Base-by-base conservation (phyloP, 1,140 invertebrate species). In the Stegodyphus mimosarum region DNA sequence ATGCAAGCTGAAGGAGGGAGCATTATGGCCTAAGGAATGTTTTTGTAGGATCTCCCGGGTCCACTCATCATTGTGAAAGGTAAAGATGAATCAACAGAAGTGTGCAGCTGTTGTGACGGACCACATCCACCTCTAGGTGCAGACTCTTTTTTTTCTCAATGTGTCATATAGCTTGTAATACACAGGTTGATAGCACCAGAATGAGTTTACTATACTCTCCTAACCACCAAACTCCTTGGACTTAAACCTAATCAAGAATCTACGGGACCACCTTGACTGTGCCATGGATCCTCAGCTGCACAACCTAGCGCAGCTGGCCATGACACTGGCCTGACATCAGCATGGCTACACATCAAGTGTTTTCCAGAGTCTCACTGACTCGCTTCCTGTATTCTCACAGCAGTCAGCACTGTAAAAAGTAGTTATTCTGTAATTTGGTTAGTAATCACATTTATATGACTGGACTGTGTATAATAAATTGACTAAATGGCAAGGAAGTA, bases 31-130 rank as follows among this genome's bases (percentile, higher is more conserved):
- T 72, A 51, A 33, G 70, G 48, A 72, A 72, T 48, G 33, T 72
- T 72, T 72, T 72, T 33, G 10, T 72, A n/a, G 70, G 6, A 72
- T 72, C 48, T n/a, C 48, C 70, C 48, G n/a, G 13, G 13, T 72
- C 9, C 70, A 72, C 70, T 72, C 18, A 72, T 72, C 70, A 72
- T 72, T 72, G 70, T 72, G 70, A 33, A 72, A 9, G n/a, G 70
- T 7, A 11, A 13, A 6, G 33, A 72, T 72, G 48, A 9, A 72
- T 72, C 70, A 51, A 72, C 17, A 49, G 7, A 72, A 72, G 70
- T 72, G 48, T 17, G 70, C 70, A 72, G 33, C 70, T 48, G n/a
- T 72, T 33, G 11, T 72, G 33, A 9, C 7, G 33, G 70, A 72
- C 50, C 70, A 72, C 9, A 33, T 72, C 10, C 48, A 72, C 70